phyloP scores from a whole-genome alignment of 2,113 vertebrate species.

The Felis chaus region DNA sequence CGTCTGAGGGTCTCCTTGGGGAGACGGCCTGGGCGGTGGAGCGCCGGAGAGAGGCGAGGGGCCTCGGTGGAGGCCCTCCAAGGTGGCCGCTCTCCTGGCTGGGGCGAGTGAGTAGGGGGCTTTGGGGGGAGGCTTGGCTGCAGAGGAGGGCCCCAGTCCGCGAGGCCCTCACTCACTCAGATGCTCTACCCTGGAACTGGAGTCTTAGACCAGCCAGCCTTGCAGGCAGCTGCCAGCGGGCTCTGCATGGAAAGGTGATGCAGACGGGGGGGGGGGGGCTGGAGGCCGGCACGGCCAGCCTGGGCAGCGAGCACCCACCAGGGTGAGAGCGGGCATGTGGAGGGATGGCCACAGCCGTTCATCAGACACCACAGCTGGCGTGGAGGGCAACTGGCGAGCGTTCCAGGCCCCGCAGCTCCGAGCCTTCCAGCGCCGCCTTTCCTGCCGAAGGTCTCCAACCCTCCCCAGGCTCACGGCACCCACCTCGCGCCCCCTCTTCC shows the following conservation, averaged over 20 bases:
- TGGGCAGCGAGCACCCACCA: not conserved
- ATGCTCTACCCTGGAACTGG: not conserved
- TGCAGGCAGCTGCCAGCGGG: not conserved
- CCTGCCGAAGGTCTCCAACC: not conserved
- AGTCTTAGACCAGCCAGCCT: rapidly evolving
- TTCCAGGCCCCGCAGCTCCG: rapidly evolving
- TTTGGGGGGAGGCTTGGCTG: not conserved
- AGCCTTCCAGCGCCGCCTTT: rapidly evolving
- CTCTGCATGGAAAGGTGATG: not conserved
- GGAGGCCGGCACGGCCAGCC: not conserved
- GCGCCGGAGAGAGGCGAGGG: not conserved
- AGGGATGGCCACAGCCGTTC: not conserved
- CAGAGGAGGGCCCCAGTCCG: not conserved
- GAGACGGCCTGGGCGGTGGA: not conserved
- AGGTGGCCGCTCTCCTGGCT: not conserved
- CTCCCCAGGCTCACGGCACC: not conserved
- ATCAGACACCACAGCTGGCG: rapidly evolving
- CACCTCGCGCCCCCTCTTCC: not conserved
- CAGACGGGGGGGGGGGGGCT: too few relatives aligned
- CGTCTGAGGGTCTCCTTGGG: not conserved
- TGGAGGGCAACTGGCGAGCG: not conserved
- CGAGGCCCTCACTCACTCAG: not conserved
- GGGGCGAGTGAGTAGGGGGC: not conserved
- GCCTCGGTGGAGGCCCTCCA: not conserved
- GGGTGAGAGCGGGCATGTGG: rapidly evolving